Evolutionary conservation across 2,797 vertebrate genomes (phyloP), one percentile per base, ranked within the genome.

Genomic region (Vireo griseus): DNA sequence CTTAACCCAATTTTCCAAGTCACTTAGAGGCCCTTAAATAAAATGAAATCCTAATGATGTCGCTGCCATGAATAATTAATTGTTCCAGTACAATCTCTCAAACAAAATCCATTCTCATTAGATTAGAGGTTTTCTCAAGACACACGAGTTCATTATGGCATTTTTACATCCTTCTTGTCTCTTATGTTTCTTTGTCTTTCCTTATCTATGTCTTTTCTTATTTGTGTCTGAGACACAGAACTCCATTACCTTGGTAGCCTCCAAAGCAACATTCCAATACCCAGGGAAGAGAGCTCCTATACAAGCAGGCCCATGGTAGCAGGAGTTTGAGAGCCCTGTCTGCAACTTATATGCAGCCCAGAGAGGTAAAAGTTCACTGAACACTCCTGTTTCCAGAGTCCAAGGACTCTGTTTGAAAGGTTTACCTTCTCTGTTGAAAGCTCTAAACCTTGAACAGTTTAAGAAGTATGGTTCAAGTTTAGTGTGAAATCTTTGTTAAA

Each of bases 51-150:
- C 97, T 98, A 98, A 99, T 97, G 98, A 99, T 98, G 98, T 98
- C 92, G 93, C 98, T 98, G 98, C 98, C 99, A 99, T 99, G 99
- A 99, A 99, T 99, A 99, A 99, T 99, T 99, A 99, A 99, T 99
- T 98, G 98, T 97, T 97, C 97, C 94, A 95, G 97, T 97, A 98
- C 97, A 97, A 98, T 98, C 98, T 98, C 98, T 98, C 98, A 98
- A 98, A 98, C 97, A 98, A 99, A 99, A 99, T 99, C 99, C 93
- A 99, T 99, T 98, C 97, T 99, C 98, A 99, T 99, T 99, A 94
- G 98, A 99, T 99, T 99, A 99, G 98, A 98, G 98, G 97, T 96
- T 97, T 98, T 98, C 97, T 98, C 97, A 97, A 98, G 98, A 98
- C 98, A 97, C 97, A 97, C 95, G 97, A 99, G 98, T 98, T 99